phyloP scores from a whole-genome alignment of 2,888 invertebrate genomes.

The Drosophila formosana region DNA sequence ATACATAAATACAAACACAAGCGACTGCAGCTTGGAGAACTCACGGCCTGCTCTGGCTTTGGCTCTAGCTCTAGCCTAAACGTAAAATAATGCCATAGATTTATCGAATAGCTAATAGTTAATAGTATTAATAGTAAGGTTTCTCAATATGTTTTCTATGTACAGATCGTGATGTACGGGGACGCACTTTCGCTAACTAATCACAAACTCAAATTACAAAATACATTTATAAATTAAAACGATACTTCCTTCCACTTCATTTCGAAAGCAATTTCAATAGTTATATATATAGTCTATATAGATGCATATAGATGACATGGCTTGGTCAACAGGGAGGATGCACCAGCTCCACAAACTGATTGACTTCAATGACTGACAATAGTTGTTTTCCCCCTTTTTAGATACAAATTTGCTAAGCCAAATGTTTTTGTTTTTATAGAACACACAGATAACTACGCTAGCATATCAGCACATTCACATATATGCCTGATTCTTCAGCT shows the following conservation, averaged over 20 bases:
- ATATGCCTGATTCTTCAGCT: constrained; percentile 6
- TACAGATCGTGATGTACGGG: constrained; percentile 25
- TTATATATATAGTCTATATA: constrained; percentile 8
- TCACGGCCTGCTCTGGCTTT: constrained; percentile 48
- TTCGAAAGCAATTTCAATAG: background rate
- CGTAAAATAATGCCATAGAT: constrained; percentile 21
- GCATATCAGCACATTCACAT: background rate
- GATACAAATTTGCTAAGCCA: constrained; percentile 16
- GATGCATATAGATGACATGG: constrained; percentile 34
- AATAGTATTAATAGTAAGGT: constrained; percentile 20
- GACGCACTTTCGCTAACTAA: constrained; percentile 29
- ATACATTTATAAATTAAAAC: constrained; percentile 16
- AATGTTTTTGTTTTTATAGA: constrained; percentile 1
- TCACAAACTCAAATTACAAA: constrained; percentile 17
- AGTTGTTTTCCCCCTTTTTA: background rate
- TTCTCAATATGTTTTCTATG: constrained; percentile 4
- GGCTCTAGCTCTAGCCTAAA: constrained; percentile 38
- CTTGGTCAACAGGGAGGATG: constrained; percentile 28
- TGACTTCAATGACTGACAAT: constrained; percentile 23
- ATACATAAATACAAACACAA: constrained; percentile 35
- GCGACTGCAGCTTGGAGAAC: constrained; percentile 42
- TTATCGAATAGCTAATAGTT: constrained; percentile 8
- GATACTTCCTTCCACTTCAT: background rate
- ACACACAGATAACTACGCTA: constrained; percentile 4
- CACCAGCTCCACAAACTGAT: constrained; percentile 34